A percentile compares a stretch with the other conserved stretches of the same genome.
Evolutionary conservation across 92 coral and sea anemone genomes (phyloP).

Genomic region (Umimayanthus kanabou): DNA sequence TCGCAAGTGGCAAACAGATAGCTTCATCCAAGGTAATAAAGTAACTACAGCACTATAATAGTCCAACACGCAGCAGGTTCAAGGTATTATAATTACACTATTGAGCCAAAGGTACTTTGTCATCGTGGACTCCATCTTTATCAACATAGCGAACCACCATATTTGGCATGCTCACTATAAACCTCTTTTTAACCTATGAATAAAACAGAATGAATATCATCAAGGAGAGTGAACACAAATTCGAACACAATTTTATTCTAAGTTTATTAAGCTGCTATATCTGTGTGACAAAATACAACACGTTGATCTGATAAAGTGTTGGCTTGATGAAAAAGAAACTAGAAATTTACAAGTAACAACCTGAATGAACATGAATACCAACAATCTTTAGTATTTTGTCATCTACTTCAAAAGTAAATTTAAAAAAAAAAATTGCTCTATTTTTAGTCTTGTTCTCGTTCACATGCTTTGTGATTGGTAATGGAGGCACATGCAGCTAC

Average conservation of each 20-base stretch:
- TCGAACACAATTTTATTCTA: not conserved
- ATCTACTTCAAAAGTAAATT: not conserved
- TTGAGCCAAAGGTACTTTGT: slow-evolving; percentile 58
- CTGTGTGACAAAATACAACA: not conserved
- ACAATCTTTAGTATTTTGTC: not conserved
- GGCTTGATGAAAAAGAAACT: not conserved
- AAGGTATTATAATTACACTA: not conserved
- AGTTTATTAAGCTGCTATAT: not conserved
- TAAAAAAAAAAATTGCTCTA: too few species aligned
- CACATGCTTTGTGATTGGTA: too few species aligned
- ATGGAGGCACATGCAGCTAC: too few species aligned
- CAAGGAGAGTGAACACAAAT: not conserved
- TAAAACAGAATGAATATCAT: not conserved
- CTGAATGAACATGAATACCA: too few species aligned
- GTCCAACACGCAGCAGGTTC: not conserved
- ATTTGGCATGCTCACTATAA: slow-evolving; percentile 84
- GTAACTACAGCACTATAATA: not conserved
- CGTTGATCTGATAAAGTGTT: not conserved
- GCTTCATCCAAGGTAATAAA: not conserved
- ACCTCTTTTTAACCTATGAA: slow-evolving; percentile 88
- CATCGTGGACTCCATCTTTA: slow-evolving; percentile 93
- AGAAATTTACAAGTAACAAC: not conserved
- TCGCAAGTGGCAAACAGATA: not conserved
- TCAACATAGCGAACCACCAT: slow-evolving; percentile 85
- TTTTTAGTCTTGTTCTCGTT: too few species aligned